Conservation (phyloP, 2,888 invertebrate species). For the Lathronympha strigana region DNA sequence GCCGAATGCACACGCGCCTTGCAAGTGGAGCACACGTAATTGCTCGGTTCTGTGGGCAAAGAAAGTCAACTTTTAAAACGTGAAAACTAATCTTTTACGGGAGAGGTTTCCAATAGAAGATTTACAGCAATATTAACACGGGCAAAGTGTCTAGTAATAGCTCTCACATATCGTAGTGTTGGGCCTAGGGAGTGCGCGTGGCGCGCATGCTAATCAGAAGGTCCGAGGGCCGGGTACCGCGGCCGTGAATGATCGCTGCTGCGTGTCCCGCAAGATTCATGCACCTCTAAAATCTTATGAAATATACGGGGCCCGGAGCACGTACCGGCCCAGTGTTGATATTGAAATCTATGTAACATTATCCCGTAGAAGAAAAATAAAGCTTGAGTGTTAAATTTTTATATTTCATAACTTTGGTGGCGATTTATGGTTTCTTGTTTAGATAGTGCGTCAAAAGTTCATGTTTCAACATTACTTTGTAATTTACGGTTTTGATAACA, state of each 20-base stretch:
- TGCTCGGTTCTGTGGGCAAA: slow-evolving; percentile 92
- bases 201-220: slow-evolving; percentile 78
- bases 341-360: slow-evolving; percentile 82
- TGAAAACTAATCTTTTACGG: slow-evolving; percentile 48
- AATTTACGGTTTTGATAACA: too few species aligned
- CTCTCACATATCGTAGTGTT: slow-evolving; percentile 83
- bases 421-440: not conserved
- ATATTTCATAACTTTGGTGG: not conserved
- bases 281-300: slow-evolving; percentile 84
- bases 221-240: slow-evolving; percentile 72
- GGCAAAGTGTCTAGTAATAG: slow-evolving; percentile 84
- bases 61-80: slow-evolving; percentile 51
- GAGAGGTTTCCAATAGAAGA: slow-evolving; percentile 70
- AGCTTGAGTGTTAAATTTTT: slow-evolving; percentile 28
- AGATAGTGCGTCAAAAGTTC: not conserved
- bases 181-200: slow-evolving; percentile 79
- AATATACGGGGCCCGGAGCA: slow-evolving; percentile 81
- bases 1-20: slow-evolving; percentile 96
- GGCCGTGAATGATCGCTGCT: slow-evolving; percentile 81
- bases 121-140: slow-evolving; percentile 82
- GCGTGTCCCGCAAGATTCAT: slow-evolving; percentile 83
- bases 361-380: slow-evolving; percentile 58
- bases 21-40: slow-evolving; percentile 97
- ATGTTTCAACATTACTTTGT: too few species aligned
- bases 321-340: slow-evolving; percentile 83